Evolutionary conservation across 2,113 vertebrate genomes (phyloP).

Genomic region (Nibea albiflora): DNA sequence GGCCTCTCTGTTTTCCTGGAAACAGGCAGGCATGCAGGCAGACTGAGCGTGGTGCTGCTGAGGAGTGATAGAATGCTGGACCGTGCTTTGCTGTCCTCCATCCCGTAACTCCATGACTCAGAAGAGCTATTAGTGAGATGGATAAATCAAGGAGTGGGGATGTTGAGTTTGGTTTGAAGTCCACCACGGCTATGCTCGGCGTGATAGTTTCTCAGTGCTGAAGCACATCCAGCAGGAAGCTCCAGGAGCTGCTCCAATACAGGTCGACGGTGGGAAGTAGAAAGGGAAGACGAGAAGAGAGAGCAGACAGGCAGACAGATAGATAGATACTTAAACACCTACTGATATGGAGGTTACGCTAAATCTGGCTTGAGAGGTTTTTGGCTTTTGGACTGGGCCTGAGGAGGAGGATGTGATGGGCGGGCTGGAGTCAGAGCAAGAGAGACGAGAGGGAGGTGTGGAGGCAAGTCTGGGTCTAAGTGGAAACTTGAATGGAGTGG

Average conservation of each 20-base stretch:
- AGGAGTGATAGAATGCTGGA: constrained; percentile 33
- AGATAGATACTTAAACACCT: constrained; percentile 49
- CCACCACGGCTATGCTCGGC: not conserved
- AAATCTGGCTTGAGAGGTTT: constrained; percentile 54
- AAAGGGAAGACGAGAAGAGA: constrained; percentile 9
- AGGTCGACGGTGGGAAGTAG: constrained; percentile 24
- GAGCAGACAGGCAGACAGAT: constrained; percentile 39
- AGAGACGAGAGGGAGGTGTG: constrained; percentile 53
- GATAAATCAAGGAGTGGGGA: constrained; percentile 44
- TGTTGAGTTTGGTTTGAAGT: constrained; percentile 44
- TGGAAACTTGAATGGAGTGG: constrained; percentile 79
- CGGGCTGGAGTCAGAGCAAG: constrained; percentile 43
- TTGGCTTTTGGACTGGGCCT: constrained; percentile 42
- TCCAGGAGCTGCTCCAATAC: not conserved
- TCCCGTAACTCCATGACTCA: constrained; percentile 36
- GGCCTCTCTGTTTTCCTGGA: constrained; percentile 42
- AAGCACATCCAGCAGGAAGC: constrained; percentile 31
- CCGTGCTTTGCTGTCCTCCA: not conserved
- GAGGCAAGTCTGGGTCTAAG: constrained; percentile 73
- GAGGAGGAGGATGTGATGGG: constrained; percentile 58
- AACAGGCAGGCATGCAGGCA: constrained; percentile 29
- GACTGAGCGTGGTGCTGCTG: constrained; percentile 15
- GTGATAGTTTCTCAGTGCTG: constrained; percentile 35
- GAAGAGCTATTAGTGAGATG: constrained; percentile 33
- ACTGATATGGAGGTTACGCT: constrained; percentile 55